Evolutionary conservation across 2,888 invertebrate genomes (phyloP).

Genomic region (Eupelmus urozonus): DNA sequence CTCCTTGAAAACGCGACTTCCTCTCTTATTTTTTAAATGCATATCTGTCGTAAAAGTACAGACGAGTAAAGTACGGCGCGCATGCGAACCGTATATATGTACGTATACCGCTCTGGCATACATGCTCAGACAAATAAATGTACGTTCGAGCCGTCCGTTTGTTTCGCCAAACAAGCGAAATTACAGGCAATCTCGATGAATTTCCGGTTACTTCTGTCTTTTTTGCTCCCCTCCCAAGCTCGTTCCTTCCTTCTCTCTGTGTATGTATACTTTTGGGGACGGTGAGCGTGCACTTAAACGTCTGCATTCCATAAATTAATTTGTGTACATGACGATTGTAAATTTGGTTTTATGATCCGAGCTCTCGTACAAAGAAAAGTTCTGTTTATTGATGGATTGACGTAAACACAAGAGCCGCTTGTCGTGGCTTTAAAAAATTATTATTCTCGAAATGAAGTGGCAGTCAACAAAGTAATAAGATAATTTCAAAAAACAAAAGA

Average conservation of each 20-base stretch:
- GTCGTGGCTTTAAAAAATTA: too few species aligned
- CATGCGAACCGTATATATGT: background rate
- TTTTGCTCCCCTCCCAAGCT: background rate
- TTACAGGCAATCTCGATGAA: conserved; percentile 55
- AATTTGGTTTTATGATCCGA: too few species aligned
- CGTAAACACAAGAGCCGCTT: too few species aligned
- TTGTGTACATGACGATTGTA: too few species aligned
- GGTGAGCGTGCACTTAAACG: background rate
- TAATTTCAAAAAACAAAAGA: too few species aligned
- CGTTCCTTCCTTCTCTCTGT: background rate
- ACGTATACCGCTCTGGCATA: too few species aligned
- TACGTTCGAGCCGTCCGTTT: conserved; percentile 48
- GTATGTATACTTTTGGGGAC: background rate
- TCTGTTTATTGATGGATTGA: too few species aligned
- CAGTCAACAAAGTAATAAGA: too few species aligned
- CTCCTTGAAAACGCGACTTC: conserved; percentile 41
- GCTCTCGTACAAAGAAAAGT: too few species aligned
- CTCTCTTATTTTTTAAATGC: conserved; percentile 11
- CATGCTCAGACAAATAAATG: conserved; percentile 34
- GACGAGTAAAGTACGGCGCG: background rate
- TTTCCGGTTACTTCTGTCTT: conserved; percentile 51
- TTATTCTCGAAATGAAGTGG: too few species aligned
- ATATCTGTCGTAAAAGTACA: background rate
- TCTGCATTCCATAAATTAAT: background rate
- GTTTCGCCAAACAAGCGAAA: conserved; percentile 56